phyloP scores from a whole-genome alignment of 1,140 invertebrate genomes.

The Heliconius hermathena region DNA sequence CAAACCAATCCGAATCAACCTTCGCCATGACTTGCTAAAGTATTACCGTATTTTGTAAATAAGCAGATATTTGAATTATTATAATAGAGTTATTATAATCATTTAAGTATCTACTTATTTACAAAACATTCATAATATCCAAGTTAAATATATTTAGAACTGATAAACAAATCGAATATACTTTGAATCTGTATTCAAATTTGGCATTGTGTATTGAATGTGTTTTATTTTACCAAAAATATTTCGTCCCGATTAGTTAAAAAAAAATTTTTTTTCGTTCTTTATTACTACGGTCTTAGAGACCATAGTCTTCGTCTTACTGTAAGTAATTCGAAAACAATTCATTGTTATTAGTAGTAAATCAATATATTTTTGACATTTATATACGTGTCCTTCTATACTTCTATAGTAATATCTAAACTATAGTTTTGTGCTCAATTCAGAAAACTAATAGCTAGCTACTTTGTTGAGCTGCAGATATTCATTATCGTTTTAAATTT shows the following conservation, averaged over 20 bases:
- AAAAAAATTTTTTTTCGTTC: no score
- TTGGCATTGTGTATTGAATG: no score
- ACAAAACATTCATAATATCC: no score
- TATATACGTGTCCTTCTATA: not conserved
- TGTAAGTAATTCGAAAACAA: no score
- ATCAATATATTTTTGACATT: conserved; percentile 1
- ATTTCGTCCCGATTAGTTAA: no score
- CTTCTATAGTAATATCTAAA: not conserved
- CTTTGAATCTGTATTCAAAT: no score
- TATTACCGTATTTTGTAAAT: not conserved
- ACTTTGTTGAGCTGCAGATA: not conserved
- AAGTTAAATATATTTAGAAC: not conserved
- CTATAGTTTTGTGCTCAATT: conserved; percentile 5
- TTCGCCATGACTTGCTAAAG: not conserved
- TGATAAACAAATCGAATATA: no score
- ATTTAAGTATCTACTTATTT: no score
- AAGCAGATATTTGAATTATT: not conserved
- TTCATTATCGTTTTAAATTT: not conserved
- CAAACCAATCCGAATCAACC: not conserved
- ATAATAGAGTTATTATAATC: no score
- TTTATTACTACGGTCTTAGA: no score
- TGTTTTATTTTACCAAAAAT: no score
- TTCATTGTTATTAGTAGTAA: not conserved
- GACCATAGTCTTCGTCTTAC: no score
- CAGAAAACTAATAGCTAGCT: not conserved